Evolutionary conservation across 2,797 vertebrate species (phyloP).

Genomic region (Enteromius treurensis): DNA sequence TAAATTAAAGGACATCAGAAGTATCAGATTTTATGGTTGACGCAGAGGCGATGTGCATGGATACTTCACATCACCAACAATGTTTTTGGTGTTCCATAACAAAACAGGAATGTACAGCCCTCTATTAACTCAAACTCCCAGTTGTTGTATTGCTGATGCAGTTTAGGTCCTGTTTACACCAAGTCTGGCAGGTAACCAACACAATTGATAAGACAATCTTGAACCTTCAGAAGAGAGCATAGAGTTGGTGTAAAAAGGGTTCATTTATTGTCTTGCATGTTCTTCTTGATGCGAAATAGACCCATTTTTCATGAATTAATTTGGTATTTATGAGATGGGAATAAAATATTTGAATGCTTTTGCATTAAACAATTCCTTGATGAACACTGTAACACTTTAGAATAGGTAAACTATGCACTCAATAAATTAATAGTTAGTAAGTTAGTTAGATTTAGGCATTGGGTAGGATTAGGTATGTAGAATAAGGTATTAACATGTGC

Average conservation of each 20-base stretch:
- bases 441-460: too few species aligned
- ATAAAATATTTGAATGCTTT: neutral
- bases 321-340: neutral
- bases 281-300: neutral
- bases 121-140: conserved; percentile 20
- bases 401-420: too few species aligned
- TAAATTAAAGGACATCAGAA: neutral
- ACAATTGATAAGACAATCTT: neutral
- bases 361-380: neutral
- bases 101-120: conserved; percentile 6
- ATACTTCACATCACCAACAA: conserved; percentile 4
- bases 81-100: conserved; percentile 13
- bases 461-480: too few species aligned
- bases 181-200: neutral
- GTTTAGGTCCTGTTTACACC: conserved; percentile 31
- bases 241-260: neutral
- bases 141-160: conserved; percentile 11
- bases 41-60: conserved; percentile 31
- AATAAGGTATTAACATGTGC: too few species aligned
- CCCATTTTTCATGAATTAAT: neutral
- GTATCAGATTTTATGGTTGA: neutral
- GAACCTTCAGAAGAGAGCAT: neutral
- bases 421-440: too few species aligned
- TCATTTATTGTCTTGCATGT: neutral
- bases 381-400: neutral